Base-by-base conservation (phyloP, 2,113 vertebrate species). In the Lota lota region DNA sequence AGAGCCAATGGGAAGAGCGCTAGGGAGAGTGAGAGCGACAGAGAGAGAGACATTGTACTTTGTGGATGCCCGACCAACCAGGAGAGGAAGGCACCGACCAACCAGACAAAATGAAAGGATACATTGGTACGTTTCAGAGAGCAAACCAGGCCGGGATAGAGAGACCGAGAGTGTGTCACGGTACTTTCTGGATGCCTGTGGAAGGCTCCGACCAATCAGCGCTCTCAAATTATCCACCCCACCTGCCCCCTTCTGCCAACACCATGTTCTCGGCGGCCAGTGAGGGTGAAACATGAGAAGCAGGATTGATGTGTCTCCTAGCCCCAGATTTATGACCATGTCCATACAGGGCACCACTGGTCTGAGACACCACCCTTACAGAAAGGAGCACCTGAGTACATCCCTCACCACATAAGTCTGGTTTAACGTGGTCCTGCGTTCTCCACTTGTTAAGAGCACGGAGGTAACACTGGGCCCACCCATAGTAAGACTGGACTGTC, bases 241-340 rank as follows among this genome's bases (percentile, higher is more conserved):
- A 3, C 57, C 75, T 16, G 14, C 53, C 40, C 40, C 40, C 40
- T 47, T 33, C 28, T 63, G 51, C 65, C 64, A 68, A 75, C 63
- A 21, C 72, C 51, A 47, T 66, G 47, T 75, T 76, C 68, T 63
- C 4, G 1, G 68, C 8, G 0, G 63, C 64, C 50, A 66, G 70
- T 70, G 63, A 62, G 63, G 62, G 33, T 66, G 68, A 79, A 84
- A 87, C 82, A 70, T 66, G 65, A 86, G 68, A 67, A 0, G 19
- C 70, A 71, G 69, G 54, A 80, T 81, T 47, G 64, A 77, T 76
- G 40, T 64, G 66, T 64, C 63, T 40, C 53, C 66, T 63, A 68
- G 67, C 68, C 69, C 24, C 21, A 66, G 75, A 85, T 74, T 79
- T 77, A 78, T 64, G 22, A 70, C 63, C 53, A 64, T 77, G 64